phyloP scores from a whole-genome alignment of 2,797 vertebrate species.

The Ctenopoma kingsleyae region DNA sequence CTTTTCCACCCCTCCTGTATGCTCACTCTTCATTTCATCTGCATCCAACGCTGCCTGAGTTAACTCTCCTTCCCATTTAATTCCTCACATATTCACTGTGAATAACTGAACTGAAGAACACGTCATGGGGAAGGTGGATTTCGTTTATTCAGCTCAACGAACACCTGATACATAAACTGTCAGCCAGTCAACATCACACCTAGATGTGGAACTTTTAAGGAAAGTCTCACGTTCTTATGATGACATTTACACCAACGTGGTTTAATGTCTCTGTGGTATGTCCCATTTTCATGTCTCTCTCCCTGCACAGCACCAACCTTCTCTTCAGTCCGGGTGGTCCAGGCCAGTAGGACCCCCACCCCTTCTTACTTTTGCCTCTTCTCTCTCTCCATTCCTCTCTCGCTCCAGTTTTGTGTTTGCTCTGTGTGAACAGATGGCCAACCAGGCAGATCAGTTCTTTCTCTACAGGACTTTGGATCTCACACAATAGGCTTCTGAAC shows the following conservation, averaged over 20 bases:
- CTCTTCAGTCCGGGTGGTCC: conserved; percentile 38
- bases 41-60: conserved; percentile 12
- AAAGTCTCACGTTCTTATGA: background rate
- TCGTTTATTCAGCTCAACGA: conserved; percentile 12
- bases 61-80: background rate
- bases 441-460: conserved; percentile 70
- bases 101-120: conserved; percentile 7
- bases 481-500: conserved; percentile 69
- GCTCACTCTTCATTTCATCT: conserved; percentile 26
- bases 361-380: background rate
- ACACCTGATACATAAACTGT: conserved; percentile 6
- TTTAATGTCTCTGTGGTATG: conserved; percentile 16
- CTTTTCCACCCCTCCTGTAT: conserved; percentile 3
- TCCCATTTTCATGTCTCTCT: background rate
- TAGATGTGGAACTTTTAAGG: conserved; percentile 24
- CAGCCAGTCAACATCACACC: conserved; percentile 20
- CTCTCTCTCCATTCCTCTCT: background rate
- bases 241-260: conserved; percentile 21
- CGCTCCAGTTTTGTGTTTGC: conserved; percentile 50
- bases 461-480: conserved; percentile 67
- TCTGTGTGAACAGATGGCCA: conserved; percentile 73
- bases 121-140: conserved; percentile 16
- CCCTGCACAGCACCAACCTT: background rate
- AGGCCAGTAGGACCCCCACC: conserved; percentile 26
- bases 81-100: conserved; percentile 11